Base-by-base conservation (phyloP, 2,888 invertebrate genomes). In the Drosophila affinis region DNA sequence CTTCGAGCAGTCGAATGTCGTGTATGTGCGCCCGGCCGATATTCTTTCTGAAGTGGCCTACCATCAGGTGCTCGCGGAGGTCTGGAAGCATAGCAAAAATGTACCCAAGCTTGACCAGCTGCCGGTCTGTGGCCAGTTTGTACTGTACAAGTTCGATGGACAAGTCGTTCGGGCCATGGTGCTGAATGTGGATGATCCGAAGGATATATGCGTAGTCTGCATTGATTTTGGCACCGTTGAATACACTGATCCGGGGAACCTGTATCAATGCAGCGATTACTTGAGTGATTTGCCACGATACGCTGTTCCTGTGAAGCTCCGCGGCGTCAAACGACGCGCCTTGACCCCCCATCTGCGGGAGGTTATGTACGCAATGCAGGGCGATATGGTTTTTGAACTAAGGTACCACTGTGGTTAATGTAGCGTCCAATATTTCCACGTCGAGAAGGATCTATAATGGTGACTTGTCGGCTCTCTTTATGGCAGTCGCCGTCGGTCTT, bases 391-490 rank as follows among this genome's bases (percentile, higher is more conserved):
- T 6, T 82, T 89, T 39, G 62, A 79, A 17, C 39, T 92, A 2
- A 89, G 89, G 62, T 89, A 91, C 48, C 67, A 72, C 5, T 97
- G 90, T 98, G 98, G 92, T 98, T 98, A 48, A 97, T 93, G 90
- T 97, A 98, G n/a, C 98, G 93, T 0, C 98, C 98, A 76, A 98
- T 95, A 90, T 98, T 98, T 7, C 98, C 98, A 89, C 95, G 94
- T 62, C 90, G 89, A 32, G 94, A 94, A 0, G 98, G 97, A 92
- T 98, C 98, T 34, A 98, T 94, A 90, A 95, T 95, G 1, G 96
- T 97, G 77, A 75, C 47, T 21, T 67, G 62, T 14, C 45, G 51
- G 10, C 57, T 39, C 12, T 46, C 17, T 0, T 29, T 21, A 4
- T 14, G n/a, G 7, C 39, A 7, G 39, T 24, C 54, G 39, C 21